Evolutionary conservation across 30 jellyfish, hydroid and myxozoan species (phyloP), one percentile per base, ranked within the genome.

Genomic region (Hydractinia echinata): DNA sequence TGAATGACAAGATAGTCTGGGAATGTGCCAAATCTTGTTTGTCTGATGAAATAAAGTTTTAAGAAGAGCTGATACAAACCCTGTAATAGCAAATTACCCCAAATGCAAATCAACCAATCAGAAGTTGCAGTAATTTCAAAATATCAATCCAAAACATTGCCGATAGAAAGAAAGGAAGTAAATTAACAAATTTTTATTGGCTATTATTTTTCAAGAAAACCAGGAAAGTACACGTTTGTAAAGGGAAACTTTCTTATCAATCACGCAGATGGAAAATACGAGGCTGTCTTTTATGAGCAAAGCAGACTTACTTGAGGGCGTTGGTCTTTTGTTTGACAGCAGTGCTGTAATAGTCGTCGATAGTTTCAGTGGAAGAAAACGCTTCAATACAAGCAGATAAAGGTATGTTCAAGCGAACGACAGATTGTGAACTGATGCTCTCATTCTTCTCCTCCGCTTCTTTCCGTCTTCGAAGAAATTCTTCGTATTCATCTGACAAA

Each of bases 1-100:
- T 93, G 99, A 20, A 93, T 67, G 11, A 93, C 90, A 49, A 93
- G 76, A 68, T 93, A 93, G 21, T 93, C 96, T 4, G 99, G 99
- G 61, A 93, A 93, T 0, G 99, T 55, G 16, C 96, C 95, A 85
- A 93, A 93, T 61, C 96, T 71, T 49, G 96, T 92, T 4, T 69
- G 51, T 61, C 91, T 83, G 44, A 30, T 2, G 44, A 30, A 30
- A 30, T 30, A 30, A 30, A 30, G 44, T 30, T 30, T n/a, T 30
- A 30, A 2, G 44, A 30, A 30, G 44, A 30, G 44, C 44, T 30
- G 1, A 30, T 30, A 30, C 44, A 30, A 30, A 30, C 2, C 44
- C 44, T 30, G 44, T 2, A 30, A 30, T 2, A 30, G 44, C 44
- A 30, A 30, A 30, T 30, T 30, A 0, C 44, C 44, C 44, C 1